A percentile compares a stretch with the other conserved stretches of the same genome.
Evolutionary conservation across 2,113 vertebrate genomes (phyloP).

Genomic region (Stigmatopora nigra): DNA sequence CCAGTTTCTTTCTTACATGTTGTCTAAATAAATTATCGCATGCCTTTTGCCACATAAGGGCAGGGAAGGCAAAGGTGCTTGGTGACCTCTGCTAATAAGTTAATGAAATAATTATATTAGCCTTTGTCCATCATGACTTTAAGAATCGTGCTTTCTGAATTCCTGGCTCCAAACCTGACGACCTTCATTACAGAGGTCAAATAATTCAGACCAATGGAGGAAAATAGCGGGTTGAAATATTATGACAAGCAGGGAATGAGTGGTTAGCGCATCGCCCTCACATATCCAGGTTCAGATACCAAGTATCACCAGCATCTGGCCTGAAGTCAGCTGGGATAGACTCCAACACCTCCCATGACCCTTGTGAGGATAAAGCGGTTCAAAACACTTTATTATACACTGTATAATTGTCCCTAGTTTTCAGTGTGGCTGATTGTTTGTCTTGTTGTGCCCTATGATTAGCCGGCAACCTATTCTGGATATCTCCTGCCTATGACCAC

Average conservation of each 20-base stretch:
- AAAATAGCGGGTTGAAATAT: background rate
- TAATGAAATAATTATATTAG: slow-evolving; percentile 70
- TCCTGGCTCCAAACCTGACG: slow-evolving; percentile 19
- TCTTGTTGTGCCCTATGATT: no score
- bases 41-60: slow-evolving; percentile 34
- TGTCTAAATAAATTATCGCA: slow-evolving; percentile 54
- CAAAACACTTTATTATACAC: no score
- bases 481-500: no score
- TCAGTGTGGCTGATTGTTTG: no score
- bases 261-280: no score
- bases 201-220: background rate
- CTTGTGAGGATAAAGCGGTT: no score
- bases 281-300: no score
- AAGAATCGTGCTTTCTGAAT: slow-evolving; percentile 15
- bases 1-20: slow-evolving; percentile 30
- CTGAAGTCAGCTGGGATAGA: no score
- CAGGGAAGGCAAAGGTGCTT: slow-evolving; percentile 22
- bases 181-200: background rate
- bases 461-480: no score
- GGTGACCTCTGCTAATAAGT: slow-evolving; percentile 59
- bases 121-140: slow-evolving; percentile 41
- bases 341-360: no score
- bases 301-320: no score
- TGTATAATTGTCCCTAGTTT: no score
- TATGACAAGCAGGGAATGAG: background rate